Evolutionary conservation across 2,888 invertebrate species (phyloP).

Genomic region (Nasonia oneida): DNA sequence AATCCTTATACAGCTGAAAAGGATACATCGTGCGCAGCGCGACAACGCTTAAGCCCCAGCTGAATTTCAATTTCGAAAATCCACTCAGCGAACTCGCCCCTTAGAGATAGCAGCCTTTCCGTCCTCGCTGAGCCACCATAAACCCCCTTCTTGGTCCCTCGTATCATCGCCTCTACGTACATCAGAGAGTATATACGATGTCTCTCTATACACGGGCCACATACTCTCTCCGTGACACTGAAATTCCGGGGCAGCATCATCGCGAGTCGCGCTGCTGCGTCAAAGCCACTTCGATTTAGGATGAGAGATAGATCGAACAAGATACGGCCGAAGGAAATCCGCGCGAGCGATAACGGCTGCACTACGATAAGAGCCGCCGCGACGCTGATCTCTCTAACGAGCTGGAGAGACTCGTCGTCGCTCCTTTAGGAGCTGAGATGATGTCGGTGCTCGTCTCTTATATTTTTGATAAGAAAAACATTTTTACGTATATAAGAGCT

Average conservation of each 20-base stretch:
- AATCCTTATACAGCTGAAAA: too few species aligned
- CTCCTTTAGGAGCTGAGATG: conserved; percentile 1
- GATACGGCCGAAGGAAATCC: conserved; percentile 41
- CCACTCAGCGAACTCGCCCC: not conserved
- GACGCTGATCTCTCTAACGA: conserved; percentile 27
- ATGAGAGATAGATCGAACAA: not conserved
- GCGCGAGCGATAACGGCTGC: conserved; percentile 8
- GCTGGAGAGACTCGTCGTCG: not conserved
- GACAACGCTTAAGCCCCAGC: not conserved
- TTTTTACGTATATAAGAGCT: too few species aligned
- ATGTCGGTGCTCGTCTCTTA: not conserved
- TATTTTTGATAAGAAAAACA: too few species aligned
- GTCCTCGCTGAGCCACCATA: not conserved
- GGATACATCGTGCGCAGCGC: not conserved
- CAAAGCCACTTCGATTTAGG: conserved; percentile 47
- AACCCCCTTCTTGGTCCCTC: not conserved
- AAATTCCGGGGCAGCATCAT: too few species aligned
- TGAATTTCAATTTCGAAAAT: not conserved
- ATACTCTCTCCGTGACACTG: not conserved
- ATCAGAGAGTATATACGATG: not conserved
- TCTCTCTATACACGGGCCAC: not conserved
- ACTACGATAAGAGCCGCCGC: conserved; percentile 19
- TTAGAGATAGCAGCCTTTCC: not conserved
- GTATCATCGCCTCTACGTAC: not conserved
- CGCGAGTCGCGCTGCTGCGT: not conserved